A percentile compares a stretch with the other conserved stretches of the same genome.
phyloP scores from a whole-genome alignment of 1,140 invertebrate species.

The Drosophila littoralis region DNA sequence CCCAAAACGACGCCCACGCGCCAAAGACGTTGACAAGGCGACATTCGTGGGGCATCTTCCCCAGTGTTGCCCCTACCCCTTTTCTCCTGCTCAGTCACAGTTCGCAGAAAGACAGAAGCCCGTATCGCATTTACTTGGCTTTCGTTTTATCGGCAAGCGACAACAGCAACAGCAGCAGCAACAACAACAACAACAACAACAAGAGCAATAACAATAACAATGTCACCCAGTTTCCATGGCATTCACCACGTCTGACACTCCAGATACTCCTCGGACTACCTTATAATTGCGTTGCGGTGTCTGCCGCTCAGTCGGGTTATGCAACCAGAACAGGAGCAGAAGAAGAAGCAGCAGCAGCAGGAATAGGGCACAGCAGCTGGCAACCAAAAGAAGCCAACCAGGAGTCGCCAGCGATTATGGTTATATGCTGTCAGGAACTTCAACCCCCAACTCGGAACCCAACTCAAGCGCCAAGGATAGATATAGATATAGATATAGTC shows the following conservation, averaged over 20 bases:
- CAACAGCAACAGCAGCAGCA: conserved; percentile 9
- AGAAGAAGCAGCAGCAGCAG: not conserved
- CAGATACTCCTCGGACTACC: conserved; percentile 14
- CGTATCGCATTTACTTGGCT: conserved; percentile 78
- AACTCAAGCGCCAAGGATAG: not conserved
- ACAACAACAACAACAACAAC: conserved; percentile 9
- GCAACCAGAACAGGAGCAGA: not conserved
- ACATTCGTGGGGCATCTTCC: conserved; percentile 35
- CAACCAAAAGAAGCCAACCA: conserved; percentile 1
- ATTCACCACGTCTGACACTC: conserved; percentile 23
- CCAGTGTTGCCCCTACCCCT: not conserved
- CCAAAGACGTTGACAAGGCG: conserved; percentile 50
- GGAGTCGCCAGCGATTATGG: conserved; percentile 36
- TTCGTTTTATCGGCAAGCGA: conserved; percentile 67
- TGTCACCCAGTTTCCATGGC: conserved; percentile 79
- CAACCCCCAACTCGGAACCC: not conserved
- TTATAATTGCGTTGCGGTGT: conserved; percentile 61
- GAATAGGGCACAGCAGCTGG: not conserved
- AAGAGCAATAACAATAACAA: conserved; percentile 32
- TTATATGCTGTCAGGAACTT: conserved; percentile 25
- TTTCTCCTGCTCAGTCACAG: not conserved
- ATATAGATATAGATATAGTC: not conserved
- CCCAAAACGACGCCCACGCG: conserved; percentile 3
- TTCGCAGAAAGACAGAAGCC: conserved; percentile 52
- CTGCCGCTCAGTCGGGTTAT: conserved; percentile 4